Evolutionary conservation across 2,888 invertebrate species (phyloP), one percentile per base, ranked within the genome.

Genomic region (Pseudococcus viburni): DNA sequence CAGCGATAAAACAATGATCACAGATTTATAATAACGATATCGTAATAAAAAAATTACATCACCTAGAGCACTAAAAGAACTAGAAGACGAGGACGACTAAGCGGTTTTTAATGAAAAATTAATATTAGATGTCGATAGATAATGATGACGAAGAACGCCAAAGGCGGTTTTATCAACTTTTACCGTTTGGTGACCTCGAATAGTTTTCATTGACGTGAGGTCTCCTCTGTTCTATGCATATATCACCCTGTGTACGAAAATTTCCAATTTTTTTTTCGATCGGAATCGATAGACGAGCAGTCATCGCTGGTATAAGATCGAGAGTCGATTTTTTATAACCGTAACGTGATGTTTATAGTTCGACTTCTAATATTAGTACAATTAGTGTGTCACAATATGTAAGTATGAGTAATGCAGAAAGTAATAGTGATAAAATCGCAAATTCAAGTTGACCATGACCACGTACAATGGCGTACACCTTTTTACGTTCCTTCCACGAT

Each of bases 101-200:
- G 80, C 77, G 48, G 87, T 87, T 87, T 87, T 87, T 87, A 87
- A 87, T 87, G 87, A 87, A 87, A 87, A 87, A 87, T 87, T 87
- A 87, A 80, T 87, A 80, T 87, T 87, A 80, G 87, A 87, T 83
- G 77, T 87, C 87, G 87, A 87, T 59, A 59, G 33, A 87, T 87
- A 80, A 87, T 87, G 51, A 87, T 33, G 55, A 80, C 77, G 87
- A 80, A 55, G 46, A 51, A 48, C 19, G 77, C 77, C 33, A 80
- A 48, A 48, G 87, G 51, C 77, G 17, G 19, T 51, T 80, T 80
- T 48, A 46, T 80, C 77, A 87, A 77, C 87, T 87, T 87, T 87
- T 87, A 87, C 87, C 87, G 87, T 87, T 87, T 87, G 51, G 83
- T 87, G 87, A 87, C 87, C 87, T 87, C 77, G 87, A 87, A 87